A percentile compares a stretch with the other conserved stretches of the same genome.
These are phyloP conservation scores for Perithous albicinctus DNA, from an alignment of 2,888 invertebrate genomes.

Conservation along the genomic window DNA sequence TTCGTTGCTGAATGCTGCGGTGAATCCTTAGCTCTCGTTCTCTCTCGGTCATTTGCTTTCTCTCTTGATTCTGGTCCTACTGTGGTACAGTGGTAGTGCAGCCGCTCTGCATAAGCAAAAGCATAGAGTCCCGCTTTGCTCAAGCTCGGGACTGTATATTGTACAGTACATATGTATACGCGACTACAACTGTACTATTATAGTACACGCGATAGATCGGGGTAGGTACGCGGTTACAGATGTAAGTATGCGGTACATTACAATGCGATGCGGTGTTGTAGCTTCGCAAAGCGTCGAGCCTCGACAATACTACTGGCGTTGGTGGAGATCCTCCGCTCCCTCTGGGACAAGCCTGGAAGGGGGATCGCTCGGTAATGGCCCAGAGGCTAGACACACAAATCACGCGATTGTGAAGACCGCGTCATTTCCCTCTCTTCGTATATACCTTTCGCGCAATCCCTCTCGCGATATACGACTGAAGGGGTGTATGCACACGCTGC, in stretches of 20 bases:
- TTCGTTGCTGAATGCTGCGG: constrained; percentile 15
- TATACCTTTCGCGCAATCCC: constrained; percentile 1
- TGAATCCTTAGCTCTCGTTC: constrained; percentile 36
- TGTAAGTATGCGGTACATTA: constrained; percentile 53
- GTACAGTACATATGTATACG: neutral
- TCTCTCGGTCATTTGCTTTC: constrained; percentile 12
- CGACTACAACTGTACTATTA: constrained; percentile 12
- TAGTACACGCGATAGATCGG: constrained; percentile 37
- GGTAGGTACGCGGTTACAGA: constrained; percentile 40
- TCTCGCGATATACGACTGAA: neutral
- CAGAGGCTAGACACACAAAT: constrained; percentile 65
- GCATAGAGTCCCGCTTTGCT: constrained; percentile 4
- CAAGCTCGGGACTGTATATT: neutral
- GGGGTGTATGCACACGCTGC: neutral
- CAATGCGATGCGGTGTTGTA: constrained; percentile 40
- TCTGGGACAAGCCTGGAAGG: constrained; percentile 24
- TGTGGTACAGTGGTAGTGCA: neutral
- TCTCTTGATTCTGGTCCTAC: neutral
- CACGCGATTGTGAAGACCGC: constrained; percentile 57
- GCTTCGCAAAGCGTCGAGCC: constrained; percentile 21
- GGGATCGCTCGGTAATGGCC: constrained; percentile 59
- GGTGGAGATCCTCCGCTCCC: constrained; percentile 22
- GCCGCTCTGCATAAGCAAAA: constrained; percentile 4
- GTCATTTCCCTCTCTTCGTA: constrained; percentile 49
- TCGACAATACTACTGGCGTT: constrained; percentile 32